These are phyloP conservation scores for Andricus curvator DNA, from an alignment of 2,888 invertebrate species.

Conservation along the genomic window DNA sequence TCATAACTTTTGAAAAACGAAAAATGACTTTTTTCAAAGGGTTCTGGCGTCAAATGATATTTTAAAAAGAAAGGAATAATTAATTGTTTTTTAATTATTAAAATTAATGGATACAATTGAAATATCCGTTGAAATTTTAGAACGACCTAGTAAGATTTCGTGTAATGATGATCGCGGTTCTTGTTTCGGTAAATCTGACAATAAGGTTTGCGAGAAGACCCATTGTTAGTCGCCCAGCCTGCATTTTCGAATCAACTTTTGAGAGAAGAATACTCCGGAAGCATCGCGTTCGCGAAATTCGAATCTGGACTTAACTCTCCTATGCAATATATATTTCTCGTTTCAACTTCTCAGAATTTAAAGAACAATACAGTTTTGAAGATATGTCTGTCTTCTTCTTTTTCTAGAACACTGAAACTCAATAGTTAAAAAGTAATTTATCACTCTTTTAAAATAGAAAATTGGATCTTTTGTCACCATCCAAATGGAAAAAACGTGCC, in stretches of 20 bases:
- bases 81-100: too few relatives aligned
- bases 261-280: slow-evolving; percentile 43
- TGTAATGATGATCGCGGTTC: neutral
- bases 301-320: slow-evolving; percentile 14
- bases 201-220: neutral
- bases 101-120: neutral
- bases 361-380: slow-evolving; percentile 2
- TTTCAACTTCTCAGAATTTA: slow-evolving; percentile 6
- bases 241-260: neutral
- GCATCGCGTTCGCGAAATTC: slow-evolving; percentile 46
- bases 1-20: too few relatives aligned
- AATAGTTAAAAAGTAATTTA: too few relatives aligned
- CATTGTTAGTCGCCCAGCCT: neutral
- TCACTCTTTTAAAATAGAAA: too few relatives aligned
- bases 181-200: neutral
- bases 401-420: neutral
- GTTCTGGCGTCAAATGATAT: too few relatives aligned
- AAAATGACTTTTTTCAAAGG: too few relatives aligned
- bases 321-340: neutral
- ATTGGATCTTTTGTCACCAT: too few relatives aligned
- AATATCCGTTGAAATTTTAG: neutral
- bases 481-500: too few relatives aligned
- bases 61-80: too few relatives aligned
- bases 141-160: neutral
- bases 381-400: neutral